Evolutionary conservation across 2,888 invertebrate species (phyloP), one percentile per base, ranked within the genome.

Genomic region (Drosophila flavopinicola): DNA sequence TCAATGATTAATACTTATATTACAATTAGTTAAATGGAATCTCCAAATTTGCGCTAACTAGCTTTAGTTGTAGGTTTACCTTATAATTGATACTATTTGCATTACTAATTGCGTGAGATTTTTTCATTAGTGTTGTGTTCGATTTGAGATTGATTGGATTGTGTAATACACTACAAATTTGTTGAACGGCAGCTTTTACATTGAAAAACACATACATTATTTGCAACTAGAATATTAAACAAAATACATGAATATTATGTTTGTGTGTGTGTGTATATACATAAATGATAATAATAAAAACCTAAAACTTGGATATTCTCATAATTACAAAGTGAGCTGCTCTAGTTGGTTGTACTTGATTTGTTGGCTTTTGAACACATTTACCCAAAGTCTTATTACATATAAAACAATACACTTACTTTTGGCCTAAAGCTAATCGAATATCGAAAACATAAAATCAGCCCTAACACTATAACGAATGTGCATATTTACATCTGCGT

Each of bases 51-150:
- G 42, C 52, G 45, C 71, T 71, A 61, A 47, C 75, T 74, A 59
- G 24, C 37, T 49, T 49, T 39, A 24, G 25, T 53, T 53, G 15
- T 30, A 20, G 20, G 39, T 63, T 52, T 38, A 37, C 23, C 73
- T 58, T 67, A 67, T 48, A 75, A 75, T 75, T 75, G 64, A 67
- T 75, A 52, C 24, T 54, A 44, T 73, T 61, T 61, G 33, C 37
- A 20, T 54, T 61, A 9, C 47, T 71, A 75, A 75, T 75, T 75
- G 72, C 59, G 49, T 75, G 76, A 67, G 57, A 75, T 58, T 71
- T 20, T 20, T 20, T 64, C 56, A 54, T 68, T 35, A 68, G 61
- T 58, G 74, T 51, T 39, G 30, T 17, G 30, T 23, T 41, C n/a
- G 25, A 27, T 24, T 57, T 42, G 38, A 49, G 44, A 51, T 66